Evolutionary conservation across 2,113 vertebrate genomes (phyloP).

Genomic region (Nanger granti): DNA sequence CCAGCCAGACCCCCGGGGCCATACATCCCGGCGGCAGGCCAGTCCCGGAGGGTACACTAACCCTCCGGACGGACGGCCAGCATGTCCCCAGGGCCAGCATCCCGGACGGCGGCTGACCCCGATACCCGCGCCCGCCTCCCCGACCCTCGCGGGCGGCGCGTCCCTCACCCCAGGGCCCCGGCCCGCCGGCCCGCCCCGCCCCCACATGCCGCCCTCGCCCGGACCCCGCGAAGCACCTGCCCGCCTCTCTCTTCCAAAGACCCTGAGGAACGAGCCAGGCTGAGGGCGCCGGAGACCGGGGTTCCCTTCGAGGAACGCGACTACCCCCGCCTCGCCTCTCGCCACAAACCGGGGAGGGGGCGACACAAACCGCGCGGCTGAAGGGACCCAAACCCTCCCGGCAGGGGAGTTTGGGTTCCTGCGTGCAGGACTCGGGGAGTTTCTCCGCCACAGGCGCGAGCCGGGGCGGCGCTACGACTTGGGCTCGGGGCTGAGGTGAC

Average conservation of each 20-base stretch:
- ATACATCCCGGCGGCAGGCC: background rate
- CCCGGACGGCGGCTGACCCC: no score
- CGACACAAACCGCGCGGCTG: background rate
- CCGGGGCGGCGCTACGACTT: background rate
- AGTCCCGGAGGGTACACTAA: fast-evolving
- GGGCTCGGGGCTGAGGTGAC: background rate
- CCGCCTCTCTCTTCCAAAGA: background rate
- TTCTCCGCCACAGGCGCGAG: background rate
- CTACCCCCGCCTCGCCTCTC: background rate
- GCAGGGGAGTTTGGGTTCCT: background rate
- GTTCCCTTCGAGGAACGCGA: background rate
- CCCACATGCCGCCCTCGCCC: background rate
- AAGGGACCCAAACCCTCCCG: background rate
- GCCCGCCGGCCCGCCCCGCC: background rate
- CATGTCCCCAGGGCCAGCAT: background rate
- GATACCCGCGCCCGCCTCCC: background rate
- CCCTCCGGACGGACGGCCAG: background rate
- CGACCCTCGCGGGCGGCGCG: background rate
- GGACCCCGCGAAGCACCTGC: background rate
- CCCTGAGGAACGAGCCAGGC: background rate
- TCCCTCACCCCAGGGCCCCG: background rate
- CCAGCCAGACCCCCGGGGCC: background rate
- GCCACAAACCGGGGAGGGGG: background rate
- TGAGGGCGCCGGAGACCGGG: background rate
- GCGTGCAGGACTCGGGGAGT: background rate